Evolutionary conservation across 2,888 invertebrate species (phyloP).

Genomic region (Seira ritae): DNA sequence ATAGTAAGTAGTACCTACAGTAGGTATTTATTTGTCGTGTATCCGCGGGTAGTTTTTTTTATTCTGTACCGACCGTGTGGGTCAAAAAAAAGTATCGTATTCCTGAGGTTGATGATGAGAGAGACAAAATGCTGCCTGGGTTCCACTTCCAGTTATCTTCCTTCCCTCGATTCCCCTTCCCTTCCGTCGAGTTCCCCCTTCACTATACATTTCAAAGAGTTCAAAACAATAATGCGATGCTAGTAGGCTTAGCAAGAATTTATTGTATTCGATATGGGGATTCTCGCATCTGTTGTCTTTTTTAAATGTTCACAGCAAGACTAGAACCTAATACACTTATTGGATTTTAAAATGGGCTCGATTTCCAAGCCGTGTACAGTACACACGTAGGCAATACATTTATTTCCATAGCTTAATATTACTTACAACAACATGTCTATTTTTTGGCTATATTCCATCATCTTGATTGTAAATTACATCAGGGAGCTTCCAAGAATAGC

Average conservation of each 20-base stretch:
- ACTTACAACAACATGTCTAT: too few species aligned
- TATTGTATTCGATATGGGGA: background rate
- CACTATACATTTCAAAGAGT: background rate
- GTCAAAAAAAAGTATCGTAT: constrained; percentile 46
- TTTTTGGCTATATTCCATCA: too few species aligned
- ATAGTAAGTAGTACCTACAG: too few species aligned
- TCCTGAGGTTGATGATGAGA: constrained; percentile 48
- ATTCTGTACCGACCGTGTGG: constrained; percentile 27
- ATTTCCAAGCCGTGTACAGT: background rate
- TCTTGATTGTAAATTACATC: too few species aligned
- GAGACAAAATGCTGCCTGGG: constrained; percentile 22
- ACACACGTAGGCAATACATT: too few species aligned
- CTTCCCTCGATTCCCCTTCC: constrained; percentile 33
- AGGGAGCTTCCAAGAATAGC: too few species aligned
- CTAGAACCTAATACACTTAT: background rate
- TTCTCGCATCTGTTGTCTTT: constrained; percentile 29
- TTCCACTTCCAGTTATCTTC: constrained; percentile 54
- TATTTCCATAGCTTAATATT: too few species aligned
- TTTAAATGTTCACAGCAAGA: background rate
- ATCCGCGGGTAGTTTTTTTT: too few species aligned
- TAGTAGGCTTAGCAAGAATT: background rate
- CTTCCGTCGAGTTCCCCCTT: background rate
- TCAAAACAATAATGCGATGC: background rate
- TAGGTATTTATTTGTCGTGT: too few species aligned
- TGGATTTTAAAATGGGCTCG: background rate